phyloP scores from a whole-genome alignment of 2,113 vertebrate genomes.

The Ivindomyrus marchei region DNA sequence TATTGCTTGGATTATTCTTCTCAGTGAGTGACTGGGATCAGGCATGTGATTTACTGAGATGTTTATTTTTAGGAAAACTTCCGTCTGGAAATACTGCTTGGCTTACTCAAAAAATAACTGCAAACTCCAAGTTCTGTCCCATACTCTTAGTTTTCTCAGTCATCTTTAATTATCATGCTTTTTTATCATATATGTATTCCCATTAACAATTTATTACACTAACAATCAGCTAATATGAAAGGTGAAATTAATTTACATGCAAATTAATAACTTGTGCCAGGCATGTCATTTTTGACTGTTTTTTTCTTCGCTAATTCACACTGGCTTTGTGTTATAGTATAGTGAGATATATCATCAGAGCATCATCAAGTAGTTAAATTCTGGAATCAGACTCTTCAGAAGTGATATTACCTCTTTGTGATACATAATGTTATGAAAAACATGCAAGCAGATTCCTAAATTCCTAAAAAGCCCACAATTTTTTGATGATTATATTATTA shows the following conservation, averaged over 20 bases:
- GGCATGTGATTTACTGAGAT: neutral
- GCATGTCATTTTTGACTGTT: neutral
- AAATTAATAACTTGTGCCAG: neutral
- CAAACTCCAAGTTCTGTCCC: neutral
- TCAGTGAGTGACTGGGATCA: neutral
- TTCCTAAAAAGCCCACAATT: neutral
- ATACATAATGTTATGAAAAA: neutral
- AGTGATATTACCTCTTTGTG: neutral
- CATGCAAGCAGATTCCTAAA: neutral
- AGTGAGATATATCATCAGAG: neutral
- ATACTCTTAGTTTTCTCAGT: neutral
- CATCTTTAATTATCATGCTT: neutral
- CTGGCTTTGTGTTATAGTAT: neutral
- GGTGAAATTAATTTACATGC: neutral
- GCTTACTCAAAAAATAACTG: neutral
- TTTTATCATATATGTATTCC: neutral
- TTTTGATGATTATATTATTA: neutral
- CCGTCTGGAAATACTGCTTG: neutral
- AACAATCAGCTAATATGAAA: neutral
- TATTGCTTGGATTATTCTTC: neutral
- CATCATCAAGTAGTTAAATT: neutral
- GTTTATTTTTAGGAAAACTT: neutral
- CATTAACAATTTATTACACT: neutral
- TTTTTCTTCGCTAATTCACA: neutral
- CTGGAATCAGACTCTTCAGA: neutral